Conservation (phyloP, 2,113 vertebrate species). For the Corvus hawaiiensis region DNA sequence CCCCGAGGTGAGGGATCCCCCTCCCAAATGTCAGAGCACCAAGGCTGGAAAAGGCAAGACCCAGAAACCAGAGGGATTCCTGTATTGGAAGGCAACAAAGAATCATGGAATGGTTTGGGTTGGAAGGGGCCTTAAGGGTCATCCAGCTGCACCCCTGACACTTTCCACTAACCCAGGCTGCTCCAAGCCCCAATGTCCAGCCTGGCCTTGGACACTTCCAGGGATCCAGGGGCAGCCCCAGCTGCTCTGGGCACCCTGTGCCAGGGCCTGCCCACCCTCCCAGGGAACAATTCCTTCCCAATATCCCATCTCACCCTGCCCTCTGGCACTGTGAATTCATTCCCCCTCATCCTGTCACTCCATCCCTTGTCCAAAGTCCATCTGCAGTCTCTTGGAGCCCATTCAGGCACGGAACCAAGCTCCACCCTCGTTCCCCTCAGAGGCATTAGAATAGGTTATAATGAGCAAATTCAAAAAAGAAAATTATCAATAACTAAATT, state of each 20-base stretch:
- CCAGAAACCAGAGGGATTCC: background rate
- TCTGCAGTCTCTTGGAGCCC: background rate
- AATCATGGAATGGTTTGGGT: background rate
- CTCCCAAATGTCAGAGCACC: accelerated
- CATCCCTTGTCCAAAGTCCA: background rate
- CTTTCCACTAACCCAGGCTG: accelerated
- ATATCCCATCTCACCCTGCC: background rate
- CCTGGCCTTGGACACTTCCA: background rate
- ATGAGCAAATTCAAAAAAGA: background rate
- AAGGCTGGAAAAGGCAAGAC: background rate
- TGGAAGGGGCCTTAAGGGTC: background rate
- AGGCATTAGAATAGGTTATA: background rate
- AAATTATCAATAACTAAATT: background rate
- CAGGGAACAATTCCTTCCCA: background rate
- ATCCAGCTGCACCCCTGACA: accelerated
- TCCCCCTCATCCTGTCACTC: background rate
- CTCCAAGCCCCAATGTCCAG: accelerated
- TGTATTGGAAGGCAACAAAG: accelerated
- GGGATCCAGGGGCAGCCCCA: background rate
- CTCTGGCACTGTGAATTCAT: background rate
- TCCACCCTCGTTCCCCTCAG: background rate
- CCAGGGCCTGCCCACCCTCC: background rate
- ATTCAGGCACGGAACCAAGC: background rate
- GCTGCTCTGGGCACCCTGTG: background rate
- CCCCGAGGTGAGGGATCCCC: too few relatives aligned